Conservation (phyloP, 2,797 vertebrate species). For the Poeciliopsis paucimaculata region DNA sequence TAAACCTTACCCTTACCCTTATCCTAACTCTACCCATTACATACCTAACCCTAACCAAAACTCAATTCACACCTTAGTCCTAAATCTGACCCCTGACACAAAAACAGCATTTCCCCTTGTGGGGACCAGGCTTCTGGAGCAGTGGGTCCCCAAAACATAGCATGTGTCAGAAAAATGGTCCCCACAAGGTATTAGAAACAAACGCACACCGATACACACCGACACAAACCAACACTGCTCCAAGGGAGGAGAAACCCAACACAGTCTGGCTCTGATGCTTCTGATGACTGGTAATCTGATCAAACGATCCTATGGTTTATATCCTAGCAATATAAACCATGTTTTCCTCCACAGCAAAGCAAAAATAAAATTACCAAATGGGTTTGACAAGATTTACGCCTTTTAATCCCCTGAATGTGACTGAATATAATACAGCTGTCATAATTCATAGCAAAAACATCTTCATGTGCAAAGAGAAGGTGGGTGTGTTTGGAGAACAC, state of each 20-base stretch:
- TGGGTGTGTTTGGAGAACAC: neutral
- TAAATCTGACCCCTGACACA: too few relatives aligned
- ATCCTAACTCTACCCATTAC: too few relatives aligned
- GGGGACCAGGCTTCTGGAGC: too few relatives aligned
- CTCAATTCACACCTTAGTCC: too few relatives aligned
- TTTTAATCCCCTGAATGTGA: neutral
- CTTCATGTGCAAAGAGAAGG: neutral
- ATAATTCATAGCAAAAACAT: neutral
- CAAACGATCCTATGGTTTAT: neutral
- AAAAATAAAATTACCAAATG: neutral
- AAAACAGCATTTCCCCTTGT: too few relatives aligned
- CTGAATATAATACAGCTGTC: neutral
- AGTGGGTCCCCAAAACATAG: too few relatives aligned
- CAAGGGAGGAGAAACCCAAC: neutral
- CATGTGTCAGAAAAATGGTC: too few relatives aligned
- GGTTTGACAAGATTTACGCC: neutral
- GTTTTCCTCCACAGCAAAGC: neutral
- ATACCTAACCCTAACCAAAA: too few relatives aligned
- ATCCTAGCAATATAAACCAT: neutral
- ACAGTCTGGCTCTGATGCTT: neutral
- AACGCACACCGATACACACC: neutral
- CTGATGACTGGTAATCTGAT: neutral
- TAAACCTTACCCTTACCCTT: too few relatives aligned
- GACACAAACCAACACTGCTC: neutral
- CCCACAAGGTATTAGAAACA: too few relatives aligned